Evolutionary conservation across 2,888 invertebrate species (phyloP).

Genomic region (Thumatha senex): DNA sequence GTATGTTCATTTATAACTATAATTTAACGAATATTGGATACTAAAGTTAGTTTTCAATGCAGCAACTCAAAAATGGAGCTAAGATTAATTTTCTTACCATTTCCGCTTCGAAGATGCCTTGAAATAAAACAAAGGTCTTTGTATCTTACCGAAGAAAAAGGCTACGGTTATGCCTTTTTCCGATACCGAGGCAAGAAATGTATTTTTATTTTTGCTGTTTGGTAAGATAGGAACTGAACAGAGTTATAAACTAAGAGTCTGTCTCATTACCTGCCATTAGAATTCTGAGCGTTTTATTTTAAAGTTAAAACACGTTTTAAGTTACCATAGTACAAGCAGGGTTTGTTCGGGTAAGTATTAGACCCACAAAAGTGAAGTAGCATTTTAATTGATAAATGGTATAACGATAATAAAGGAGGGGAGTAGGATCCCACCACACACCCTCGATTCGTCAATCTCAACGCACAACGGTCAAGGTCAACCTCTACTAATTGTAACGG

Average conservation of each 20-base stretch:
- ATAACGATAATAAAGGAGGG: too few relatives aligned
- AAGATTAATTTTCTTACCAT: slow-evolving; percentile 3
- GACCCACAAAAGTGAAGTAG: too few relatives aligned
- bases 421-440: too few relatives aligned
- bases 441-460: too few relatives aligned
- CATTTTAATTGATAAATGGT: too few relatives aligned
- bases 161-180: slow-evolving; percentile 12
- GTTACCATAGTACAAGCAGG: too few relatives aligned
- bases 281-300: too few relatives aligned
- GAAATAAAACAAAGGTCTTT: slow-evolving; percentile 17
- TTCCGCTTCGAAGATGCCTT: slow-evolving; percentile 9
- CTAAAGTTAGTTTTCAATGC: neutral
- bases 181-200: neutral
- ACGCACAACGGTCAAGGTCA: too few relatives aligned
- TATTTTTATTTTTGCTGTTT: slow-evolving; percentile 2
- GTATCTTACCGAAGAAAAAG: slow-evolving; percentile 2
- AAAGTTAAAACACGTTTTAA: too few relatives aligned
- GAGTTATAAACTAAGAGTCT: neutral
- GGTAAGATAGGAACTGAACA: neutral
- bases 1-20: neutral
- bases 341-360: too few relatives aligned
- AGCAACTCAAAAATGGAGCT: neutral
- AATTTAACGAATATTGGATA: neutral
- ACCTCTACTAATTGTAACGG: too few relatives aligned
- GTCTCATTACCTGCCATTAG: too few relatives aligned